These are phyloP conservation scores for Tympanoctomys barrerae DNA, from an alignment of 2,797 vertebrate species.

Conservation along the genomic window DNA sequence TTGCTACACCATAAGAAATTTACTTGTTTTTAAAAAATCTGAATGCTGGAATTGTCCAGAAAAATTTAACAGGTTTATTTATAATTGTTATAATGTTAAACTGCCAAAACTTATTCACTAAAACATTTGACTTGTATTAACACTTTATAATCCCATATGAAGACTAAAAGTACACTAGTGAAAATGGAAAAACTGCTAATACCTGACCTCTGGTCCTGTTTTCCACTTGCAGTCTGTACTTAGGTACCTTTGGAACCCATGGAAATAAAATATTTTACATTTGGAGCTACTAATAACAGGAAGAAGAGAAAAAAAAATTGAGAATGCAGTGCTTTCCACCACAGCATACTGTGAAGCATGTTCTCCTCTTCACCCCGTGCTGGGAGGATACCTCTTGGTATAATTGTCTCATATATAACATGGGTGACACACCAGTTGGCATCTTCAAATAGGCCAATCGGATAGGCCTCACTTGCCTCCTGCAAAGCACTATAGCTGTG, in stretches of 20 bases:
- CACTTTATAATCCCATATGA: neutral
- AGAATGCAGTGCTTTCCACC: neutral
- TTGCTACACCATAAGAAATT: slow-evolving; percentile 77
- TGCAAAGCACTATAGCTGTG: neutral
- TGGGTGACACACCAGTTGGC: neutral
- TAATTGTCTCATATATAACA: neutral
- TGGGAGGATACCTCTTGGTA: neutral
- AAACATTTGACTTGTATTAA: neutral
- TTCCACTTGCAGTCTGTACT: neutral
- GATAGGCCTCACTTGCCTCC: neutral
- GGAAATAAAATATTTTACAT: neutral
- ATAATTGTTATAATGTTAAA: slow-evolving; percentile 86
- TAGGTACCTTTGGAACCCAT: neutral
- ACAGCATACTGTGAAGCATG: neutral
- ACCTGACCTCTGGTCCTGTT: neutral
- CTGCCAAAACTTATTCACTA: neutral
- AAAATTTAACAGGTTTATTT: slow-evolving; percentile 90
- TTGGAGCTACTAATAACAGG: neutral
- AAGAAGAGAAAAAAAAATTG: neutral
- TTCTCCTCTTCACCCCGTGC: neutral
- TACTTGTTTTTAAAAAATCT: slow-evolving; percentile 88
- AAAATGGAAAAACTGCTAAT: neutral
- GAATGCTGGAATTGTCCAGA: slow-evolving; percentile 91
- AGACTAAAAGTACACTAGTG: neutral
- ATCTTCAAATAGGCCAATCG: neutral